Evolutionary conservation across 2,888 invertebrate genomes (phyloP).

Genomic region (Acanthoscelides obtectus): DNA sequence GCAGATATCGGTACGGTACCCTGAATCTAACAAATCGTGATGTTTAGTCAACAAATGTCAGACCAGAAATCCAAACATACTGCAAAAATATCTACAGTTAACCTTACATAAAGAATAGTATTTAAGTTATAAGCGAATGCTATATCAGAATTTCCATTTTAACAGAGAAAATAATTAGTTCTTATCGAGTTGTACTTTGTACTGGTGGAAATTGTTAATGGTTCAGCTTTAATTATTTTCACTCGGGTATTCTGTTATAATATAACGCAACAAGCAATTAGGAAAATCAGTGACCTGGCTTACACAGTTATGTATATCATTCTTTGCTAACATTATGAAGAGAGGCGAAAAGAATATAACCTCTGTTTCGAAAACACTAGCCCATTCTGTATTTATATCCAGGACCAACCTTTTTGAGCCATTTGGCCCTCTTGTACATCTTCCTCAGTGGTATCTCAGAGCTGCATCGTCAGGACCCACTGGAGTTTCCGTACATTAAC

Average conservation of each 20-base stretch:
- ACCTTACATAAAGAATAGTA: neutral
- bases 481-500: too few species aligned
- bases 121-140: neutral
- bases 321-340: neutral
- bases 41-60: too few species aligned
- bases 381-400: too few species aligned
- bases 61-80: neutral
- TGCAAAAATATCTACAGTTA: neutral
- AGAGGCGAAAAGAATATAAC: neutral
- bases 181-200: neutral
- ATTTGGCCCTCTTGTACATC: too few species aligned
- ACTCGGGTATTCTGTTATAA: neutral
- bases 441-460: too few species aligned
- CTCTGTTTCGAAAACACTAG: neutral
- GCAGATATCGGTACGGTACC: too few species aligned
- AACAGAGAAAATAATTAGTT: neutral
- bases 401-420: too few species aligned
- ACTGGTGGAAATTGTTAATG: neutral
- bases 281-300: neutral
- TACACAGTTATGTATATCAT: neutral
- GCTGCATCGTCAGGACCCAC: too few species aligned
- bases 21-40: too few species aligned
- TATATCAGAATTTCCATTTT: slow-evolving; percentile 1
- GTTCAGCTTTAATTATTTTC: neutral
- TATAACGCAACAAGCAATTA: neutral